Evolutionary conservation across 2,797 vertebrate species (phyloP).

Genomic region (Podargus strigoides): DNA sequence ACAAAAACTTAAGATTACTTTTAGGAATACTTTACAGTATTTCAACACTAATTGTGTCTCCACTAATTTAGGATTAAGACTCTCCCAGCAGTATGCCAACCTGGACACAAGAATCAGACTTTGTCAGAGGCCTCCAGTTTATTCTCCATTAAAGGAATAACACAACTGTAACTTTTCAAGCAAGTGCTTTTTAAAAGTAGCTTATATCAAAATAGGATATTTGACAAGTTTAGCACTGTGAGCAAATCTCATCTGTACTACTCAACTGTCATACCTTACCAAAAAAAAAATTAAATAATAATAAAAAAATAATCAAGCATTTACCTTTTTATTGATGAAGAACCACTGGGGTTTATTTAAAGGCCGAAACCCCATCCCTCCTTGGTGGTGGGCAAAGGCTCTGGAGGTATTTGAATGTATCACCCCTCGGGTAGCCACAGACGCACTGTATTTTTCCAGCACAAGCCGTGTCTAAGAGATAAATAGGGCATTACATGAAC

Average conservation of each 20-base stretch:
- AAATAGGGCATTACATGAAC: not conserved
- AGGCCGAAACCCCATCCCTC: conserved; percentile 84
- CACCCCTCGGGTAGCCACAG: conserved; percentile 88
- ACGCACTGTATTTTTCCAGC: conserved; percentile 83
- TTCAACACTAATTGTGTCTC: not conserved
- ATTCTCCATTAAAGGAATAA: not conserved
- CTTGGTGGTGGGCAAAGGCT: conserved; percentile 76
- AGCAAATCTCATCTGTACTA: not conserved
- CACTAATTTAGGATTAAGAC: not conserved
- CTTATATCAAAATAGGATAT: not conserved
- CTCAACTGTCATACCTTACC: fast-evolving
- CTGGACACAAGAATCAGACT: not conserved
- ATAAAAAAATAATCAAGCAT: too few species aligned
- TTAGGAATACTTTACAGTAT: not conserved
- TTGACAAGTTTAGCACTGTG: not conserved
- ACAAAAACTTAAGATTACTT: too few species aligned
- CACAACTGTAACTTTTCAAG: not conserved
- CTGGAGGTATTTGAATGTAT: conserved; percentile 87
- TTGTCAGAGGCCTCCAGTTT: not conserved
- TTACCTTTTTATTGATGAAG: conserved; percentile 87
- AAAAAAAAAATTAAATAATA: too few species aligned
- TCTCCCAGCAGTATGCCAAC: not conserved
- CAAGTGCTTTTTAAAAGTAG: not conserved
- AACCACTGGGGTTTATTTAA: conserved; percentile 96
- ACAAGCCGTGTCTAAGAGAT: conserved; percentile 75